Evolutionary conservation across 2,797 vertebrate species (phyloP).

Genomic region (Alosa sapidissima): DNA sequence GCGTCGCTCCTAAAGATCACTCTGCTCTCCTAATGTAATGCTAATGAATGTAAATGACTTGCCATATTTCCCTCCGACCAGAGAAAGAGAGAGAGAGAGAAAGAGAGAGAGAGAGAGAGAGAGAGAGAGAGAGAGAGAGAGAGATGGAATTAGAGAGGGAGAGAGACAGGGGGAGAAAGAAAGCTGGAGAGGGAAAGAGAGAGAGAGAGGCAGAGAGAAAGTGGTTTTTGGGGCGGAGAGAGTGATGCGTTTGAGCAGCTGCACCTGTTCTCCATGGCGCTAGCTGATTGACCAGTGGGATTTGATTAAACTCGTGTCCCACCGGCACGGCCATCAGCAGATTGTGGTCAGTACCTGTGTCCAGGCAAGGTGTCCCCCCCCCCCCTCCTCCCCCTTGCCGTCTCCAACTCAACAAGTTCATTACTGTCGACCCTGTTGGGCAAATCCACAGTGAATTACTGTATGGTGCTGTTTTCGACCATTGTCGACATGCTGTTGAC

Average conservation of each 20-base stretch:
- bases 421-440: slow-evolving; percentile 1
- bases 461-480: too few species aligned
- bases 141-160: background rate
- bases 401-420: background rate
- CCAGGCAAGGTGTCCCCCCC: background rate
- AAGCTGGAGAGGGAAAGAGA: background rate
- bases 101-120: slow-evolving; percentile 23
- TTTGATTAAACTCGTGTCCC: slow-evolving; percentile 43
- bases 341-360: slow-evolving; percentile 24
- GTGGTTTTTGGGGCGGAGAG: background rate
- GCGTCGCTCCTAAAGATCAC: slow-evolving; percentile 76
- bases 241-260: background rate
- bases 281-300: slow-evolving; percentile 47
- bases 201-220: slow-evolving; percentile 3
- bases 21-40: slow-evolving; percentile 76
- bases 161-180: slow-evolving; percentile 18
- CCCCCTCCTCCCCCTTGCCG: slow-evolving; percentile 7
- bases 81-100: slow-evolving; percentile 38
- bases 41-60: slow-evolving; percentile 81
- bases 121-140: slow-evolving; percentile 8
- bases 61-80: slow-evolving; percentile 68
- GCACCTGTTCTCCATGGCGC: slow-evolving; percentile 28
- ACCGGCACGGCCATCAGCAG: background rate
- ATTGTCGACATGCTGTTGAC: too few species aligned
- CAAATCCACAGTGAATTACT: background rate